Base-by-base conservation (phyloP, 2,888 invertebrate species). In the Epicampocera succincta region DNA sequence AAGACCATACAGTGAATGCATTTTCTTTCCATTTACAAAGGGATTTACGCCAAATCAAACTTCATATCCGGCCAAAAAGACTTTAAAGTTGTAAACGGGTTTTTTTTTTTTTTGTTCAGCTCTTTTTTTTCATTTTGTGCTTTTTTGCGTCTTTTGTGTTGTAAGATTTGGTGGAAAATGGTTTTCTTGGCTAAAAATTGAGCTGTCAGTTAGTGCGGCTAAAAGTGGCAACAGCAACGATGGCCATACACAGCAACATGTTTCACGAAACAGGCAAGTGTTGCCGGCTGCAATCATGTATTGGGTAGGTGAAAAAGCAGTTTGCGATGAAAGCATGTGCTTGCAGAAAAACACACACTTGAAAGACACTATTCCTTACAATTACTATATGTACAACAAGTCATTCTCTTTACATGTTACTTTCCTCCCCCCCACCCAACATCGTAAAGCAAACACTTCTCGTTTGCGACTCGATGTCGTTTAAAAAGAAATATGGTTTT, bases 31-130 rank as follows among this genome's bases (percentile, higher is more conserved):
- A 83, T 80, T 83, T 83, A 71, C 75, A 75, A 78, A 63, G 58
- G 83, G 83, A 84, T 84, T 83, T 84, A 73, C 78, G 72, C 80
- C 78, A 84, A 83, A 84, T 84, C 84, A 78, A 82, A 83, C 78
- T 75, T 83, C 83, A 80, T 83, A 80, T 77, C 80, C 80, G 82
- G 68, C 72, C 44, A 73, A 68, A 56, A 63, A 60, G 40, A 61
- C 40, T 52, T 12, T 50, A 42, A 61, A 52, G 50, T 50, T 13
- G 46, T 48, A 56, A 61, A 73, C 29, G 40, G 15, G 48, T 42
- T 15, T 71, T 46, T 72, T 73, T 52, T 38, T 17, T 42, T 15
- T 11, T n/a, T n/a, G n/a, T n/a, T 38, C 15, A 40, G 4, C 29
- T 33, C 17, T 25, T 33, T n/a, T 58, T n/a, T 50, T 50, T 48